These are phyloP conservation scores for Axis porcinus DNA, from an alignment of 2,113 vertebrate genomes.

Conservation along the genomic window DNA sequence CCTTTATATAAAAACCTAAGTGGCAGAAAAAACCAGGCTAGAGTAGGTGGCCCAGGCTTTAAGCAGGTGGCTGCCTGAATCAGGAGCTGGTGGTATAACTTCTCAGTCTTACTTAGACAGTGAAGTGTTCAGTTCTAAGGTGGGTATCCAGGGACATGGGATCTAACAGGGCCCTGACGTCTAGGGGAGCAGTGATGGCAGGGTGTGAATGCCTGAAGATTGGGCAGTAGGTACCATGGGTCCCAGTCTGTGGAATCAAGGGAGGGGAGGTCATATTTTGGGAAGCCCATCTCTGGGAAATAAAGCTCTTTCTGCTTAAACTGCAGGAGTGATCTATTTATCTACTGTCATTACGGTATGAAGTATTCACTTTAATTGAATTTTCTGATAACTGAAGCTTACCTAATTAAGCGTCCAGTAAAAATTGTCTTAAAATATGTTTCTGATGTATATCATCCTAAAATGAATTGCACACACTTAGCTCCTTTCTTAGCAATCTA, in stretches of 20 bases:
- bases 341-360: neutral
- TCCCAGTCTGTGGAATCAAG: neutral
- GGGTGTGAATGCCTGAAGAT: neutral
- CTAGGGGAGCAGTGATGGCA: neutral
- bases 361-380: neutral
- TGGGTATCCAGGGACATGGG: neutral
- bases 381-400: slow-evolving; percentile 17
- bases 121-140: neutral
- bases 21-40: neutral
- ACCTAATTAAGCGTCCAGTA: neutral
- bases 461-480: neutral
- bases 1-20: neutral
- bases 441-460: neutral
- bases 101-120: neutral
- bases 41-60: neutral
- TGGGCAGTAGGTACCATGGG: neutral
- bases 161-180: too few relatives aligned
- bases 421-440: neutral
- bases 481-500: neutral
- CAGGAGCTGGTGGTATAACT: neutral
- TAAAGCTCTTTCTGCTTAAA: neutral
- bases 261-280: neutral
- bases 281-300: neutral
- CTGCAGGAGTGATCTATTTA: neutral
- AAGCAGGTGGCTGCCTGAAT: neutral